Percentiles rank a stretch among this genome's conserved stretches.
Evolutionary conservation across 2,113 vertebrate genomes (phyloP).

Genomic region (Actenoides lindsayi): DNA sequence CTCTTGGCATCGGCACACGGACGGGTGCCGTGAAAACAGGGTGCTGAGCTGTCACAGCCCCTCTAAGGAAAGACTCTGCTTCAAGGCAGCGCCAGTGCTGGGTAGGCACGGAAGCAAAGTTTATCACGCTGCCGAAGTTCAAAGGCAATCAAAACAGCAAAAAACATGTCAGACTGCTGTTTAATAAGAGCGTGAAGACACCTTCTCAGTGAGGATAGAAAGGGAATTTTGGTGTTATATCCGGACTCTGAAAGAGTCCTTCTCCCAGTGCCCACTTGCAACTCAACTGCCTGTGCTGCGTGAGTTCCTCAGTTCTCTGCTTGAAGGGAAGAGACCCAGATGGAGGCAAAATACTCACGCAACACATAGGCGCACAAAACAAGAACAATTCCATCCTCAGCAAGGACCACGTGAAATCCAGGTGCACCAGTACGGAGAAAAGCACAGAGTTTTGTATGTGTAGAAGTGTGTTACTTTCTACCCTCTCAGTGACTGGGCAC

Average conservation of each 20-base stretch:
- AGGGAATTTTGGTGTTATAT: not conserved
- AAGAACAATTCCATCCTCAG: not conserved
- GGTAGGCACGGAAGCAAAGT: not conserved
- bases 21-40: not conserved
- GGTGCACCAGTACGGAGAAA: not conserved
- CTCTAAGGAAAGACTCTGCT: not conserved
- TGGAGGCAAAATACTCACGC: not conserved
- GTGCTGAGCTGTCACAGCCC: not conserved
- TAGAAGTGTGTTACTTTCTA: not conserved
- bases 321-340: not conserved
- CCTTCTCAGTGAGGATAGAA: not conserved
- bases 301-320: not conserved
- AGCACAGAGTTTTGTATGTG: not conserved
- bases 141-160: conserved; percentile 29
- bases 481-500: not conserved
- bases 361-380: not conserved
- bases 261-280: not conserved
- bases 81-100: not conserved
- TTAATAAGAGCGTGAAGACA: not conserved
- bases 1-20: not conserved
- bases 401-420: not conserved
- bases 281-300: rapidly evolving
- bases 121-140: conserved; percentile 16
- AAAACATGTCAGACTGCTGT: not conserved
- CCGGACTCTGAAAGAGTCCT: not conserved